These are phyloP conservation scores for Tragopan temminckii DNA, from an alignment of 2,797 vertebrate species.

Conservation along the genomic window DNA sequence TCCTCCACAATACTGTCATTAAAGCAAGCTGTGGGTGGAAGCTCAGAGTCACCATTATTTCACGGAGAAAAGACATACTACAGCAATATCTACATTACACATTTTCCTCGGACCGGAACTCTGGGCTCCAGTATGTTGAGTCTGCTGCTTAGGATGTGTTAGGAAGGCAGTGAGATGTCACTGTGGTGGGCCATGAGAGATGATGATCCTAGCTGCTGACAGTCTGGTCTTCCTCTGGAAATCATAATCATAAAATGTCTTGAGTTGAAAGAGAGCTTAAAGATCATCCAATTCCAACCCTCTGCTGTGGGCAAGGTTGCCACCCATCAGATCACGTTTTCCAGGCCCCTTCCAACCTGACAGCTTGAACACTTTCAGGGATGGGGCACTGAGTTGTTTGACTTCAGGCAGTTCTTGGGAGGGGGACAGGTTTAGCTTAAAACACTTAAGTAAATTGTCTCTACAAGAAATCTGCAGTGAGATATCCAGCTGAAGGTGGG, in stretches of 20 bases:
- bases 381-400: not conserved
- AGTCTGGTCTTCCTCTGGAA: not conserved
- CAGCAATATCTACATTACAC: not conserved
- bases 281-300: not conserved
- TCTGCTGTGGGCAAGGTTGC: not conserved
- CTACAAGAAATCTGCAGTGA: rapidly evolving
- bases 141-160: not conserved
- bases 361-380: not conserved
- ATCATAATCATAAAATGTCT: not conserved
- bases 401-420: not conserved
- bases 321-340: not conserved
- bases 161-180: not conserved
- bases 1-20: conserved; percentile 61
- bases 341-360: not conserved
- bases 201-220: not conserved
- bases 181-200: rapidly evolving
- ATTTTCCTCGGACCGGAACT: not conserved
- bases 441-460: not conserved
- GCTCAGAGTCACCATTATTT: conserved; percentile 23
- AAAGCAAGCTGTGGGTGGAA: conserved; percentile 57
- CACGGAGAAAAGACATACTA: not conserved
- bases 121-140: not conserved
- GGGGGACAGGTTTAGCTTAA: not conserved
- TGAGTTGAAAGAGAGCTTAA: not conserved
- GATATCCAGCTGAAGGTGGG: not conserved